Evolutionary conservation across 2,888 invertebrate genomes (phyloP).

Genomic region (Colletes collaris): DNA sequence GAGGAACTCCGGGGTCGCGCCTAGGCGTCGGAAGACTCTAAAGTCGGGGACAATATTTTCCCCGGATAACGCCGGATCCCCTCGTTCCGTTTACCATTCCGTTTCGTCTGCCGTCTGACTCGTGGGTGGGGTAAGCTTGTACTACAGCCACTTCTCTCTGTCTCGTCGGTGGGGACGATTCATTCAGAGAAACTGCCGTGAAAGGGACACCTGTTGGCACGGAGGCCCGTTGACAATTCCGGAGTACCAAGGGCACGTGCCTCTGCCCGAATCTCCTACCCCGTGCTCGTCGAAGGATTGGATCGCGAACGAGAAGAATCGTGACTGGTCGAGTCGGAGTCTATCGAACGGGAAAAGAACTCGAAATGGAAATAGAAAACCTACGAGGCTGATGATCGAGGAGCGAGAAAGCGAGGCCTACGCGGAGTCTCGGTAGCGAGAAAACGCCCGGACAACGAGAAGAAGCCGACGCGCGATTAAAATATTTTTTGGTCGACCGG

Average conservation of each 20-base stretch:
- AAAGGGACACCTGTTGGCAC: conserved; percentile 83
- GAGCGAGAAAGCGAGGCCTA: neutral
- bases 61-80: conserved; percentile 75
- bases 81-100: conserved; percentile 82
- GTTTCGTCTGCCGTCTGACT: conserved; percentile 82
- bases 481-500: conserved; percentile 70
- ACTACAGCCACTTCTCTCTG: conserved; percentile 76
- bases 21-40: neutral
- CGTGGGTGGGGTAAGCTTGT: conserved; percentile 82
- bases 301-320: no score
- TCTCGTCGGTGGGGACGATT: conserved; percentile 80
- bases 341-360: neutral
- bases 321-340: no score
- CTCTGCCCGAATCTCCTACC: conserved; percentile 32
- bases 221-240: conserved; percentile 78
- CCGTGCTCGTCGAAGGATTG: neutral
- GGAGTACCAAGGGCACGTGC: conserved; percentile 78
- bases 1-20: neutral
- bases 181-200: conserved; percentile 83
- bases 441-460: neutral
- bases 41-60: conserved; percentile 76
- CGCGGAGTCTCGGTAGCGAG: neutral
- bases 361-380: neutral
- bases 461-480: conserved; percentile 71
- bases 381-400: no score